A percentile compares a stretch with the other conserved stretches of the same genome.
phyloP scores from a whole-genome alignment of 2,888 invertebrate genomes.

The Bedellia somnulentella region DNA sequence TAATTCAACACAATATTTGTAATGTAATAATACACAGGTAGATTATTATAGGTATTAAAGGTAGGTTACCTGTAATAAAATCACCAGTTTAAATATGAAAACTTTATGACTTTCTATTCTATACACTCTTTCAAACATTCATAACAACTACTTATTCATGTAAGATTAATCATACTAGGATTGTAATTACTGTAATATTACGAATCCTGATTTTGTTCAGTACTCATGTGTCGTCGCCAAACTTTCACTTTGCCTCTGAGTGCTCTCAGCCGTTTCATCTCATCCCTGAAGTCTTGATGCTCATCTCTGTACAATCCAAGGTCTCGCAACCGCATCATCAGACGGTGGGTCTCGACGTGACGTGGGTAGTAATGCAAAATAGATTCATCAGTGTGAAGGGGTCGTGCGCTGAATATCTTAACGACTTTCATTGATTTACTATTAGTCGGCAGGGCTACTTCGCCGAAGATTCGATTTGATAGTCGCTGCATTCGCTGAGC shows the following conservation, averaged over 20 bases:
- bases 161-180: no score
- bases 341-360: constrained; percentile 71
- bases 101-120: no score
- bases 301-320: constrained; percentile 86
- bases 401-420: constrained; percentile 73
- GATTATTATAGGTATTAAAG: no score
- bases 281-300: constrained; percentile 86
- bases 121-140: no score
- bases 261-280: constrained; percentile 75
- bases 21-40: no score
- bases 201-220: constrained; percentile 16
- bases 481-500: constrained; percentile 83
- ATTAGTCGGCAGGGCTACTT: constrained; percentile 78
- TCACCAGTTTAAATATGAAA: no score
- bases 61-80: no score
- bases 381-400: constrained; percentile 71
- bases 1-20: no score
- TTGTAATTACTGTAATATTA: background rate
- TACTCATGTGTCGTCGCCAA: constrained; percentile 49
- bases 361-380: constrained; percentile 85
- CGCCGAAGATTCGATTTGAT: constrained; percentile 86
- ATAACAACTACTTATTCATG: no score
- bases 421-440: constrained; percentile 79
- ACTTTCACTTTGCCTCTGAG: constrained; percentile 74
- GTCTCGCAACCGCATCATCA: constrained; percentile 72